Conservation (phyloP, 2,888 invertebrate species). For the Netelia fuscicornis region DNA sequence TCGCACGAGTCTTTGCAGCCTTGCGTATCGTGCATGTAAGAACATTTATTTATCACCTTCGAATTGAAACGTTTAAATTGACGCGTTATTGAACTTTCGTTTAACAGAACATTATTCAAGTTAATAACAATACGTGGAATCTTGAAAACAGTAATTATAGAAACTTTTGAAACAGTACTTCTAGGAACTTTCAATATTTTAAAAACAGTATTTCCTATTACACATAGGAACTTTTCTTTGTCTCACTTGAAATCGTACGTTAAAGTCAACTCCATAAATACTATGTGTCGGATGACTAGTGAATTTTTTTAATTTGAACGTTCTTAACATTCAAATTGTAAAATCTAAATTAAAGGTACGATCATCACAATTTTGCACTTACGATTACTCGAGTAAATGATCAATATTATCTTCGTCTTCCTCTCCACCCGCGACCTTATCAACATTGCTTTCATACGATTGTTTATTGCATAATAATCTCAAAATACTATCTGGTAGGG, state of each 20-base stretch:
- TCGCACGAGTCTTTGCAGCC: background rate
- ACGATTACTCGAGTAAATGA: background rate
- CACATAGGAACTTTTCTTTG: too few relatives aligned
- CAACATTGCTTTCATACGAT: background rate
- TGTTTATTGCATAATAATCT: constrained; percentile 1
- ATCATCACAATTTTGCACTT: background rate
- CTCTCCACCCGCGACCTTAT: background rate
- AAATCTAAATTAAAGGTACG: background rate
- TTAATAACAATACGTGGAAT: too few relatives aligned
- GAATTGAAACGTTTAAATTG: background rate
- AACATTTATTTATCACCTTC: background rate
- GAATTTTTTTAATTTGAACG: background rate
- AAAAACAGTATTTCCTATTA: too few relatives aligned
- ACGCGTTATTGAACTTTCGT: too few relatives aligned
- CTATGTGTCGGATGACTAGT: too few relatives aligned
- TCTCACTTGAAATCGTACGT: too few relatives aligned
- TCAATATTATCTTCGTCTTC: constrained; percentile 1
- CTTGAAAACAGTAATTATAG: too few relatives aligned
- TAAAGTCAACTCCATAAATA: too few relatives aligned
- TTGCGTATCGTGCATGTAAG: background rate
- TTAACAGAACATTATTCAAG: too few relatives aligned
- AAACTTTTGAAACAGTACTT: too few relatives aligned
- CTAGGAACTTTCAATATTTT: too few relatives aligned
- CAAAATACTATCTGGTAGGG: background rate
- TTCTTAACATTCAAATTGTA: background rate